phyloP scores from a whole-genome alignment of 2,888 invertebrate genomes.

The Erannis defoliaria region DNA sequence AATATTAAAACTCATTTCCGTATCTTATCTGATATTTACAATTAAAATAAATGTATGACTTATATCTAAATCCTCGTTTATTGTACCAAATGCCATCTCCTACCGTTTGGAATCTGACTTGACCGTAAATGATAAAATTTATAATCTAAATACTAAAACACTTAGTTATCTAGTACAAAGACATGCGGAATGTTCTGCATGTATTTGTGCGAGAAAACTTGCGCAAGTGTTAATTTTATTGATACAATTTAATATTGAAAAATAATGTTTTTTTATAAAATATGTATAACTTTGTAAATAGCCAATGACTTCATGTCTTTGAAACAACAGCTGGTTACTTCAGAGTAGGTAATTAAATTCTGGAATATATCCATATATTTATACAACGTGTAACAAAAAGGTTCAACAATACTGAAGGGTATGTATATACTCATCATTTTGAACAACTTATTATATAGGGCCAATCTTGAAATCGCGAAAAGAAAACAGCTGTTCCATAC shows the following conservation, averaged over 20 bases:
- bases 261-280: background rate
- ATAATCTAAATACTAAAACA: slow-evolving; percentile 2
- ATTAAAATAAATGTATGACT: background rate
- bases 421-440: too few species aligned
- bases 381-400: too few species aligned
- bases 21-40: slow-evolving; percentile 11
- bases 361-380: background rate
- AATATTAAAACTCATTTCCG: background rate
- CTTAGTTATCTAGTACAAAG: slow-evolving; percentile 1
- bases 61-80: background rate
- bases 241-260: background rate
- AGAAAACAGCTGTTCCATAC: too few species aligned
- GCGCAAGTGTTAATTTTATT: background rate
- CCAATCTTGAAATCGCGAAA: too few species aligned
- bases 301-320: background rate
- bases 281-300: background rate
- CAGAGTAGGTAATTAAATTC: background rate
- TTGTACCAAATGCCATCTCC: background rate
- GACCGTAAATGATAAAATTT: slow-evolving; percentile 13
- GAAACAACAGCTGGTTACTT: background rate
- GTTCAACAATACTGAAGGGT: too few species aligned
- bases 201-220: background rate
- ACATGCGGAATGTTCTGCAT: background rate
- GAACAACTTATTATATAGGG: too few species aligned
- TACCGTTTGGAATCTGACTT: slow-evolving; percentile 17